A percentile compares a stretch with the other conserved stretches of the same genome.
Conservation (phyloP, 2,113 vertebrate genomes). For the Caranx melampygus region DNA sequence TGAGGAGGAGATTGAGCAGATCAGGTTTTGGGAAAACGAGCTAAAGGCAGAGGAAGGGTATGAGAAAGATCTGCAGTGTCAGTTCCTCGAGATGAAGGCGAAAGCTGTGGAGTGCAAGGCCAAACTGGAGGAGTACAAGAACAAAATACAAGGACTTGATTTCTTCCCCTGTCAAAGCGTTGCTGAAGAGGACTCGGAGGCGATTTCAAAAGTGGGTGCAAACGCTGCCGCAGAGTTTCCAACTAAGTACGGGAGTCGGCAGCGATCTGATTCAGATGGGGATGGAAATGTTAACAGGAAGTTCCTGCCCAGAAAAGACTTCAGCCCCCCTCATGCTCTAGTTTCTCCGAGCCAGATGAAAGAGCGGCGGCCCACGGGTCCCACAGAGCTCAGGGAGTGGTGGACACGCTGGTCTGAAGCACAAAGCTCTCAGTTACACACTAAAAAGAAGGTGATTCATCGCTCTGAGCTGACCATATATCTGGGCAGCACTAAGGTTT, state of each 20-base stretch:
- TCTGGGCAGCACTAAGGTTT: conserved; percentile 74
- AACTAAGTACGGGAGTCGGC: conserved; percentile 1
- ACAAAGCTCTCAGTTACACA: conserved; percentile 50
- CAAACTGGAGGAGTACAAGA: conserved; percentile 77
- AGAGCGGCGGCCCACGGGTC: conserved; percentile 67
- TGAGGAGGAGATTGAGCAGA: conserved; percentile 76
- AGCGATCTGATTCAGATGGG: conserved; percentile 18
- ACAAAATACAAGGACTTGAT: conserved; percentile 62
- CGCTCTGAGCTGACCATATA: conserved; percentile 82
- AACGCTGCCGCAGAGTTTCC: neutral
- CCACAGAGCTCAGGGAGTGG: conserved; percentile 80
- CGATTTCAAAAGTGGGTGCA: neutral
- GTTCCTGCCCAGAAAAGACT: conserved; percentile 56
- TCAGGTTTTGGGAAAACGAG: conserved; percentile 84
- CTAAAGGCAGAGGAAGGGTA: conserved; percentile 79
- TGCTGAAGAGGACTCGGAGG: conserved; percentile 2
- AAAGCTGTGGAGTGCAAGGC: conserved; percentile 78
- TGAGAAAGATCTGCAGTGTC: conserved; percentile 77
- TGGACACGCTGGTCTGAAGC: conserved; percentile 78
- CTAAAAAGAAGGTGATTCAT: conserved; percentile 66
- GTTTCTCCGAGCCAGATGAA: conserved; percentile 69
- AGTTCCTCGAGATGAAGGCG: conserved; percentile 80
- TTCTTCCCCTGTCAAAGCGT: neutral
- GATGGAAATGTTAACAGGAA: conserved; percentile 64
- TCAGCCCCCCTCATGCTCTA: conserved; percentile 53